A percentile compares a stretch with the other conserved stretches of the same genome.
Conservation (phyloP, 92 coral and sea anemone genomes). For the Anthopleura xanthogrammica region DNA sequence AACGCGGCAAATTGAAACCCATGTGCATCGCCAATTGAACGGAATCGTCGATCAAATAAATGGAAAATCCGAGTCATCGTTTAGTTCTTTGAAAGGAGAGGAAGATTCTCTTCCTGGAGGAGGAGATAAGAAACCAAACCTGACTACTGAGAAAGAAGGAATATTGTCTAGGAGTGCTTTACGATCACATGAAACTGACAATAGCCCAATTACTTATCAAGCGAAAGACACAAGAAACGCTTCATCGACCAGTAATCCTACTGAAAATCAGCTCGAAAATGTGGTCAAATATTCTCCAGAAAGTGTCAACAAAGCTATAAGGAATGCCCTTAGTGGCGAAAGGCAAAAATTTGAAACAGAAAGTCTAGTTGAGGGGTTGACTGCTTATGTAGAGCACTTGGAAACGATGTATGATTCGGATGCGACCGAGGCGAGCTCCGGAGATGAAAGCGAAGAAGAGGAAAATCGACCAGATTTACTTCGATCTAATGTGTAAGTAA, state of each 20-base stretch:
- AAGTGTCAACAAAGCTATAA: slow-evolving; percentile 49
- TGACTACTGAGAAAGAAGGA: slow-evolving; percentile 7
- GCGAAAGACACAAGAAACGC: slow-evolving; percentile 46
- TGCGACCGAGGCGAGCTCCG: slow-evolving; percentile 94
- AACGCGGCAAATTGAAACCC: slow-evolving; percentile 99
- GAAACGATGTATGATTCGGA: slow-evolving; percentile 95
- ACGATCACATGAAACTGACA: slow-evolving; percentile 39
- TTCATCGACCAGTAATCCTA: slow-evolving; percentile 42
- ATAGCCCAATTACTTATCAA: slow-evolving; percentile 39
- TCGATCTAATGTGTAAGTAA: slow-evolving; percentile 32
- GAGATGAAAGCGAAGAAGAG: slow-evolving; percentile 95
- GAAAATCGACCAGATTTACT: slow-evolving; percentile 32
- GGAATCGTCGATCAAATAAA: slow-evolving; percentile 62
- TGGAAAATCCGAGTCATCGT: slow-evolving; percentile 36
- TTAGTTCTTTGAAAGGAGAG: slow-evolving; percentile 34
- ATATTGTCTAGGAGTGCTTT: slow-evolving; percentile 8
- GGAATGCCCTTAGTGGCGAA: slow-evolving; percentile 53
- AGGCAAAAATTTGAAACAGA: slow-evolving; percentile 66
- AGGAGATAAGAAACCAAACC: slow-evolving; percentile 7
- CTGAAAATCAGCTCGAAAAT: slow-evolving; percentile 37
- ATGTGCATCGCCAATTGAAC: slow-evolving; percentile 93
- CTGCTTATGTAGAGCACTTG: slow-evolving; percentile 85
- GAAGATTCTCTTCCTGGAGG: slow-evolving; percentile 22
- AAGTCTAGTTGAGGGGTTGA: slow-evolving; percentile 73
- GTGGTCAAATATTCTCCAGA: slow-evolving; percentile 53